Base-by-base conservation (phyloP, 2,113 vertebrate genomes). In the Sinocyclocheilus maitianheensis region DNA sequence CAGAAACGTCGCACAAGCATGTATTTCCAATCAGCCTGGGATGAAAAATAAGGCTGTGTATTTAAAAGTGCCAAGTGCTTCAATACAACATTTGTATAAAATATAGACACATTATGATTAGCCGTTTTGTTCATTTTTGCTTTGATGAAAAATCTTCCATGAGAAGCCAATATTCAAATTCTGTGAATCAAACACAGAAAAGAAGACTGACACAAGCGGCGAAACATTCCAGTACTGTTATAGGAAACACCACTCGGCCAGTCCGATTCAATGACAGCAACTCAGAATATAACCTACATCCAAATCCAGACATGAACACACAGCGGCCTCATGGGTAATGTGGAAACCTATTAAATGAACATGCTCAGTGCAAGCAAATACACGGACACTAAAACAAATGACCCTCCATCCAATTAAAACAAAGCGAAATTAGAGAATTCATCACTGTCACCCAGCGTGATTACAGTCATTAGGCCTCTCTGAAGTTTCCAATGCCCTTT, bases 341-440 rank as follows among this genome's bases (percentile, higher is more conserved):
- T 85, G 83, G 48, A 60, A 51, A 71, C 10, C 48, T 40, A 60
- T 74, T 71, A 30, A 46, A 48, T 60, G 62, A 77, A 30, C 22
- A 60, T 75, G 30, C 26, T n/a, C 83, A 67, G 43, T 37, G 77
- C 78, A 77, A 80, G 85, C 81, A 81, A 62, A 84, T 43, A 84
- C 37, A 40, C 62, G 63, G 88, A 83, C 86, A 87, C 81, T 78
- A 89, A 91, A 85, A 88, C 69, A 94, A 96, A 94, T 94, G 91
- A 94, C 93, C 92, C 89, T 78, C 89, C 87, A 92, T 94, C 94
- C 93, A 95, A 96, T 96, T 95, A 95, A 94, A 95, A 94, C 94
- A 93, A 94, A 93, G 85, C 90, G 92, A 95, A 95, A 95, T 94
- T 81, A 95, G 93, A 90, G 93, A 92, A 96, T 96, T 92, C 94